These are phyloP conservation scores for Perca schrenkii DNA, from an alignment of 2,113 vertebrate species.

Conservation along the genomic window DNA sequence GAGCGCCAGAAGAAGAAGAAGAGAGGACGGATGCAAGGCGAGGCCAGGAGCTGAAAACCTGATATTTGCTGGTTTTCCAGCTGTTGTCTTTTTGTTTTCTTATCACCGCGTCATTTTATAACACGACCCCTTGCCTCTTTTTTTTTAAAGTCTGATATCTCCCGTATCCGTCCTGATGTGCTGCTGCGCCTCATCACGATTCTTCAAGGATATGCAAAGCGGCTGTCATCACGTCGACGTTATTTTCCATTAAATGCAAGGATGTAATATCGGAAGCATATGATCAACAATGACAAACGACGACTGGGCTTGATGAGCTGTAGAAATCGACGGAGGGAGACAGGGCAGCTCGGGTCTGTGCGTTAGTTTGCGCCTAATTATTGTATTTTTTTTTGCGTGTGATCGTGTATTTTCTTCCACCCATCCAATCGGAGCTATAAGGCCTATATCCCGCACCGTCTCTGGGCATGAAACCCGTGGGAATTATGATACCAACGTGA, in stretches of 20 bases:
- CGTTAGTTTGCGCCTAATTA: constrained; percentile 63
- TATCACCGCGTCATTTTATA: constrained; percentile 13
- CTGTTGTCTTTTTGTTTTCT: constrained; percentile 32
- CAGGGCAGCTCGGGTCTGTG: constrained; percentile 34
- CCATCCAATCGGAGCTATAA: constrained; percentile 49
- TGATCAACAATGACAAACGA: constrained; percentile 49
- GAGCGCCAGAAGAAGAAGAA: constrained; percentile 34
- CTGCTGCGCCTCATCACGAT: constrained; percentile 72
- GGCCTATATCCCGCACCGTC: constrained; percentile 71
- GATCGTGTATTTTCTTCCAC: constrained; percentile 23
- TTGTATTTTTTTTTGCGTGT: constrained; percentile 22
- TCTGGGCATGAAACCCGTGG: constrained; percentile 77
- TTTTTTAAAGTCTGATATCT: not conserved
- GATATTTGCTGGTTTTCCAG: constrained; percentile 47
- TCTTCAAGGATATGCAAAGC: constrained; percentile 70
- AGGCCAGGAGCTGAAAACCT: constrained; percentile 72
- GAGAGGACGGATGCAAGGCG: constrained; percentile 76
- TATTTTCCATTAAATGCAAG: constrained; percentile 55
- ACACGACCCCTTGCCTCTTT: not conserved
- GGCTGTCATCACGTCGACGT: constrained; percentile 70
- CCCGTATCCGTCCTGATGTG: constrained; percentile 63
- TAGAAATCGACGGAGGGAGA: constrained; percentile 44
- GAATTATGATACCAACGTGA: constrained; percentile 81
- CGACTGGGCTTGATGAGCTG: constrained; percentile 27
- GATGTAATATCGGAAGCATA: constrained; percentile 52